Conservation (phyloP, 2,113 vertebrate genomes). For the Nycticebus coucang region DNA sequence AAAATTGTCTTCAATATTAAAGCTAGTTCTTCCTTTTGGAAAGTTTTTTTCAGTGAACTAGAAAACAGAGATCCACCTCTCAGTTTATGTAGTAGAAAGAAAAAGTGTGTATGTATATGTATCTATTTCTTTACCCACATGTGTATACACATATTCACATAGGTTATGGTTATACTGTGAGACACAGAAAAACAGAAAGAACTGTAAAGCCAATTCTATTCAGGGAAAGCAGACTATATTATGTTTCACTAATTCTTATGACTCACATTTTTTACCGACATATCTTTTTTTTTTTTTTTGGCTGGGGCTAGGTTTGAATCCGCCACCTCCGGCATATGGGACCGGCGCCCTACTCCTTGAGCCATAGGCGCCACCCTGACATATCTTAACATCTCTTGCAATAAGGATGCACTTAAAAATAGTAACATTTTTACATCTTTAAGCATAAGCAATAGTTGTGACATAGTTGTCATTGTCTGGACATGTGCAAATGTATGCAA, state of each 20-base stretch:
- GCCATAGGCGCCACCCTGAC: too few species aligned
- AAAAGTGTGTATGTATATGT: background rate
- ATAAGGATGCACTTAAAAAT: background rate
- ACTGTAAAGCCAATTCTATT: background rate
- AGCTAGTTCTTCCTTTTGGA: background rate
- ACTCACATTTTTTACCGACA: background rate
- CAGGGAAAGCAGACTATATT: background rate
- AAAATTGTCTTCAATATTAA: conserved; percentile 56
- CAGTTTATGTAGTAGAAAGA: background rate
- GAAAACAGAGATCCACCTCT: background rate
- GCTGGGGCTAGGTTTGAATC: too few species aligned
- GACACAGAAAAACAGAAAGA: conserved; percentile 8
- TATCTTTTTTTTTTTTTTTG: too few species aligned
- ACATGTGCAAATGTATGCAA: background rate
- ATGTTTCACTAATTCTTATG: background rate
- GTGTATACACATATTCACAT: rapidly evolving
- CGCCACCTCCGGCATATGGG: too few species aligned
- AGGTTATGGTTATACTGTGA: background rate
- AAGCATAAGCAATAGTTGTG: background rate
- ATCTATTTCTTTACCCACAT: background rate
- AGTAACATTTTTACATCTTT: background rate
- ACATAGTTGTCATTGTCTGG: background rate
- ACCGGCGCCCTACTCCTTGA: too few species aligned
- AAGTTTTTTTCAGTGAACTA: conserved; percentile 71
- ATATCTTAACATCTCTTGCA: background rate